phyloP scores from a whole-genome alignment of 2,888 invertebrate genomes.

The Baccha elongata region DNA sequence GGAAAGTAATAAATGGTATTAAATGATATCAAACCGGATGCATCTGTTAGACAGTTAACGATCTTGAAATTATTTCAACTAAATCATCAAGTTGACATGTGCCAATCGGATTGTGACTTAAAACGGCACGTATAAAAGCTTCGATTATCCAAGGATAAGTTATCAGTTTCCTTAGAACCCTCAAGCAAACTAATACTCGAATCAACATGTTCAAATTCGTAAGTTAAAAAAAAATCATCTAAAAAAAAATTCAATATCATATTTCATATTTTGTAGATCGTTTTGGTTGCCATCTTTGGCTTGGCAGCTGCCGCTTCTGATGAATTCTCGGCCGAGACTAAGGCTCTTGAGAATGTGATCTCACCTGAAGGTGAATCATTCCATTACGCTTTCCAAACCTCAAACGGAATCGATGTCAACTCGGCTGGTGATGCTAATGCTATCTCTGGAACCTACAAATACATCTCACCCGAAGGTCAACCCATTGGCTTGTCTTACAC shows the following conservation, averaged over 20 bases:
- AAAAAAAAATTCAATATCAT: background rate
- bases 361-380: constrained; percentile 82
- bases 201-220: constrained; percentile 28
- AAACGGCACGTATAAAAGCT: too few relatives aligned
- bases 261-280: constrained; percentile 5
- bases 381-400: constrained; percentile 83
- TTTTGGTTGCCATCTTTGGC: constrained; percentile 75
- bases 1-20: too few relatives aligned
- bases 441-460: constrained; percentile 83
- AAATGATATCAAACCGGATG: too few relatives aligned
- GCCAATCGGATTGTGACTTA: too few relatives aligned
- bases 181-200: constrained; percentile 5
- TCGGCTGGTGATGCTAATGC: constrained; percentile 84
- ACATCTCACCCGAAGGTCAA: constrained; percentile 84
- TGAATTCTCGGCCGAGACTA: constrained; percentile 77
- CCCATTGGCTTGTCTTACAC: constrained; percentile 82
- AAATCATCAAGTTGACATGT: too few relatives aligned
- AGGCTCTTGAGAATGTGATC: constrained; percentile 81
- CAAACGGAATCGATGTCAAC: constrained; percentile 85
- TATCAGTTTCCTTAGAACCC: constrained; percentile 25
- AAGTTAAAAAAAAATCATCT: background rate
- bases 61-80: too few relatives aligned
- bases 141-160: background rate
- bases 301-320: constrained; percentile 79
- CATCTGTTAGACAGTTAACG: too few relatives aligned